phyloP scores from a whole-genome alignment of 2,113 vertebrate species.

The Hepsetus odoe region DNA sequence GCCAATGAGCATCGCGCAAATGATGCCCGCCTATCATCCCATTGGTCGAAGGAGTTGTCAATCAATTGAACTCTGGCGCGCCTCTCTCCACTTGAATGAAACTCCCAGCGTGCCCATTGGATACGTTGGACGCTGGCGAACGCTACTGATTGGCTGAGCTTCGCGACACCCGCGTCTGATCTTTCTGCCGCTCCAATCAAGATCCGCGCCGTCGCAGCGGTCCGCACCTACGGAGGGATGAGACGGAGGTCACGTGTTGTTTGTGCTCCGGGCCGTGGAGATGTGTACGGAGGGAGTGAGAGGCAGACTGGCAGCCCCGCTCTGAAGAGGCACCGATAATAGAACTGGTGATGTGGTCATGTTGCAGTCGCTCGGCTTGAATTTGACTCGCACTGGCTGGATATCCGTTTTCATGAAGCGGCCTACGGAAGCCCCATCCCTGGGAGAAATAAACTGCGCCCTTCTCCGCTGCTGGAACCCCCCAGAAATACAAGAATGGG shows the following conservation, averaged over 20 bases:
- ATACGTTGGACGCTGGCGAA: slow-evolving; percentile 60
- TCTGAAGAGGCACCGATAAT: slow-evolving; percentile 66
- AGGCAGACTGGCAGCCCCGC: slow-evolving; percentile 65
- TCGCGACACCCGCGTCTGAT: background rate
- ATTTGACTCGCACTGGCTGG: slow-evolving; percentile 59
- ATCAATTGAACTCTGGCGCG: slow-evolving; percentile 51
- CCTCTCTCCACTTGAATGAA: slow-evolving; percentile 51
- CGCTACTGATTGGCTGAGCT: slow-evolving; percentile 27
- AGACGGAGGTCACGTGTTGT: slow-evolving; percentile 85
- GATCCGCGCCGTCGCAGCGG: background rate
- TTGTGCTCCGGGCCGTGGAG: slow-evolving; percentile 82
- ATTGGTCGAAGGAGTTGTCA: slow-evolving; percentile 46
- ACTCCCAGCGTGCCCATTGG: slow-evolving; percentile 59
- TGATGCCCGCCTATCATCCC: background rate
- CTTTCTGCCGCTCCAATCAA: slow-evolving; percentile 52
- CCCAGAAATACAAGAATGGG: slow-evolving; percentile 75
- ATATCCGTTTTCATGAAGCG: slow-evolving; percentile 52
- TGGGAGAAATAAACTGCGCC: slow-evolving; percentile 40
- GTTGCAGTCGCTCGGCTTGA: slow-evolving; percentile 66
- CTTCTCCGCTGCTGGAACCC: slow-evolving; percentile 45
- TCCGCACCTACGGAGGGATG: slow-evolving; percentile 62
- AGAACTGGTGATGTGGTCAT: slow-evolving; percentile 70
- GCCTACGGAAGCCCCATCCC: slow-evolving; percentile 53
- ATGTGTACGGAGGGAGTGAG: slow-evolving; percentile 72
- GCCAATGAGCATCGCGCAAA: slow-evolving; percentile 5